Conservation (phyloP, 2,113 vertebrate species). For the Willisornis vidua region DNA sequence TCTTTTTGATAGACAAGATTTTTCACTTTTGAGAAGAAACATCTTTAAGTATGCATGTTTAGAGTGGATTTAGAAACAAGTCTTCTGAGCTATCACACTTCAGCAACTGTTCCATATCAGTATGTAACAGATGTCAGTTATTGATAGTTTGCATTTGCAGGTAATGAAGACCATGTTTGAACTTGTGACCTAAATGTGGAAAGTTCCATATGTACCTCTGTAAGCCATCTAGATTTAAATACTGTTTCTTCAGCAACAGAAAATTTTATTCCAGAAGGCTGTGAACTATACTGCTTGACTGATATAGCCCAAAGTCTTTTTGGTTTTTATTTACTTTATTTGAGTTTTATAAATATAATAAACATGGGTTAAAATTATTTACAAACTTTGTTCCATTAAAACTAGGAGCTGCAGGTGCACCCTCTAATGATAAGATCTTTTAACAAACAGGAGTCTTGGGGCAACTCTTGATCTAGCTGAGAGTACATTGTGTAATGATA, state of each 20-base stretch:
- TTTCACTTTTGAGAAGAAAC: neutral
- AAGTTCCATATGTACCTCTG: neutral
- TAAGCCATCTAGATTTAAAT: slow-evolving; percentile 8
- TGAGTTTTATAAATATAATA: neutral
- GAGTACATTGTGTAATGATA: neutral
- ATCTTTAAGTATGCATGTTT: neutral
- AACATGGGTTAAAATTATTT: neutral
- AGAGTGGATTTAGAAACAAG: neutral
- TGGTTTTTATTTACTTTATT: neutral
- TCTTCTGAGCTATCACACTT: neutral
- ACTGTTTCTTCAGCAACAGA: neutral
- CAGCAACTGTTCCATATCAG: neutral
- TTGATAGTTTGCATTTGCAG: slow-evolving; percentile 26
- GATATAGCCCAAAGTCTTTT: neutral
- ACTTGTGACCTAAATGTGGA: slow-evolving; percentile 22
- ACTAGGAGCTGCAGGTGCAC: neutral
- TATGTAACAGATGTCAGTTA: slow-evolving; percentile 2
- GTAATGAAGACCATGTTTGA: slow-evolving; percentile 34
- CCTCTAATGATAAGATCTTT: neutral
- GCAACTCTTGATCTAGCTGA: neutral
- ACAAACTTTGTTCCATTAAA: neutral
- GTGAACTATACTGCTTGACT: neutral
- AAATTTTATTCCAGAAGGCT: neutral
- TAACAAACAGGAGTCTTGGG: neutral
- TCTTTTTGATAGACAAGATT: neutral